Evolutionary conservation across 2,113 vertebrate species (phyloP).

Genomic region (Meriones unguiculatus): DNA sequence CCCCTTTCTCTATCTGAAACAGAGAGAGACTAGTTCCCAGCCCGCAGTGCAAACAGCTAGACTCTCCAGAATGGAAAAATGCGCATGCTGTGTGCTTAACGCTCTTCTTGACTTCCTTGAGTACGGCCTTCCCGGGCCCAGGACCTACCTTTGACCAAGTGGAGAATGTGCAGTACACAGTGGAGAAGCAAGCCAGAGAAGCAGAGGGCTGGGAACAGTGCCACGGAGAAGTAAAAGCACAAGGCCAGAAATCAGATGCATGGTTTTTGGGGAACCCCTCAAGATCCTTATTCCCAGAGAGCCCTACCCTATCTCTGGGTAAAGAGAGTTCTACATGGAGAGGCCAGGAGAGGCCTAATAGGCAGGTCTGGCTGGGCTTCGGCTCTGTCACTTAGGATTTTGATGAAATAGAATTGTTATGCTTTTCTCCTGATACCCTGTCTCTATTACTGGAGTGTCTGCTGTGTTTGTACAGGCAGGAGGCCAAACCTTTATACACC

Average conservation of each 20-base stretch:
- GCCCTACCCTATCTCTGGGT: neutral
- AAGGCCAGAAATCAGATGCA: neutral
- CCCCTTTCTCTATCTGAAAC: neutral
- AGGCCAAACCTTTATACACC: neutral
- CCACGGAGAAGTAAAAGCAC: neutral
- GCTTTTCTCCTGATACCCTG: neutral
- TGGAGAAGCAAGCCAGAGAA: neutral
- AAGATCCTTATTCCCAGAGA: neutral
- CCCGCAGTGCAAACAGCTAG: neutral
- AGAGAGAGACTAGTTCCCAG: neutral
- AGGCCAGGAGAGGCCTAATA: neutral
- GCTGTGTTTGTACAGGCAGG: neutral
- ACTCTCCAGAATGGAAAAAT: neutral
- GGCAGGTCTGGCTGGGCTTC: too few relatives aligned
- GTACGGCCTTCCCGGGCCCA: fast-evolving
- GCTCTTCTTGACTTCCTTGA: neutral
- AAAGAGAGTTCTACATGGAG: neutral
- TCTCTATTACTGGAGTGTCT: neutral
- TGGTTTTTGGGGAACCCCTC: neutral
- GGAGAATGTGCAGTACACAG: fast-evolving
- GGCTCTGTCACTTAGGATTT: neutral
- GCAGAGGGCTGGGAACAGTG: neutral
- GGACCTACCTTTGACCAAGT: neutral
- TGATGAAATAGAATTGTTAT: neutral
- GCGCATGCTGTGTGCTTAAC: neutral